phyloP scores from a whole-genome alignment of 2,113 vertebrate genomes.

The Enhydra lutris region DNA sequence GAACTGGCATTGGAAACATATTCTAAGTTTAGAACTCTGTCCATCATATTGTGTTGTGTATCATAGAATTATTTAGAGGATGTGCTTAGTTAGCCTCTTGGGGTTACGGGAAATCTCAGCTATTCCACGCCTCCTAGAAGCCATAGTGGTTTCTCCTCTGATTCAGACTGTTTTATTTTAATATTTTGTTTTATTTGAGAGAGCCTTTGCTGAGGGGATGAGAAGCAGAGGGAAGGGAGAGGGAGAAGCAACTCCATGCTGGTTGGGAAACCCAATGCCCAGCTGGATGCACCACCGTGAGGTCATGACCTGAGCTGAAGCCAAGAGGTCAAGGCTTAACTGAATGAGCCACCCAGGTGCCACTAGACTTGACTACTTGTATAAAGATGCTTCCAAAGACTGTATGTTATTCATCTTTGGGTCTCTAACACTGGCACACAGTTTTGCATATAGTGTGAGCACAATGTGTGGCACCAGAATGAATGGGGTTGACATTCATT shows the following conservation, averaged over 20 bases:
- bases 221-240: background rate
- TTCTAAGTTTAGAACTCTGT: background rate
- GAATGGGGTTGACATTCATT: background rate
- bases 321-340: background rate
- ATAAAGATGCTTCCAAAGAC: background rate
- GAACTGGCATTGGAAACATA: background rate
- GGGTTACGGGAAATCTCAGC: background rate
- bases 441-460: background rate
- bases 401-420: background rate
- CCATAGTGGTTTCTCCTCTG: background rate
- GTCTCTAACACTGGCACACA: background rate
- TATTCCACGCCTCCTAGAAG: background rate
- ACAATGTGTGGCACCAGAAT: background rate
- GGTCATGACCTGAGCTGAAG: background rate
- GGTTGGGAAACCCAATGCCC: background rate
- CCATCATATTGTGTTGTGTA: background rate
- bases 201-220: background rate
- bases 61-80: background rate
- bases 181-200: background rate
- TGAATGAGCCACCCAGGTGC: background rate
- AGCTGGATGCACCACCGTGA: background rate
- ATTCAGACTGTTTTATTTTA: background rate
- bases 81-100: background rate
- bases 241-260: background rate
- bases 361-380: background rate